Conservation (phyloP, 1,140 invertebrate genomes). For the Drosophila elegans region DNA sequence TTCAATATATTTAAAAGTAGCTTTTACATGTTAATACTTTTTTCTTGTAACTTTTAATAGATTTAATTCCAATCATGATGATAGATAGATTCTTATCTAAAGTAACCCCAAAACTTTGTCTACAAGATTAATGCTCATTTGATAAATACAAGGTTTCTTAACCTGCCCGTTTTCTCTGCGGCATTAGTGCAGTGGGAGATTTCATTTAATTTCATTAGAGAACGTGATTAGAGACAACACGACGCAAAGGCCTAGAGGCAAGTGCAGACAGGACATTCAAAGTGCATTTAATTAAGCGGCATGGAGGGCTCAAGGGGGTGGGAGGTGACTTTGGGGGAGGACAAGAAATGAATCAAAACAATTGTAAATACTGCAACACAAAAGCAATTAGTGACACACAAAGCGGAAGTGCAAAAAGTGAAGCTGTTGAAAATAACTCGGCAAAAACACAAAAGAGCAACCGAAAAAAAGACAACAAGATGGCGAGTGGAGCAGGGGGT, state of each 20-base stretch:
- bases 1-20: too few relatives aligned
- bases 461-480: conserved; percentile 18
- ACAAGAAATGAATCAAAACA: conserved; percentile 81
- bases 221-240: conserved; percentile 61
- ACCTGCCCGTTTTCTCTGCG: conserved; percentile 2
- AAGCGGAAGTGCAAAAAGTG: conserved; percentile 81
- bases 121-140: not conserved
- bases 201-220: conserved; percentile 66
- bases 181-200: conserved; percentile 46
- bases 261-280: conserved; percentile 68
- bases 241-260: conserved; percentile 60
- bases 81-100: too few relatives aligned
- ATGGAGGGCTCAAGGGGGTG: not conserved
- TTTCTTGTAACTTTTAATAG: too few relatives aligned
- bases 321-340: not conserved
- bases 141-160: too few relatives aligned
- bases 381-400: conserved; percentile 82
- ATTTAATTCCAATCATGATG: too few relatives aligned
- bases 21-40: too few relatives aligned
- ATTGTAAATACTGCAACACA: conserved; percentile 82
- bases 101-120: not conserved
- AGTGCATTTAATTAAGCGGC: conserved; percentile 80
- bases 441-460: conserved; percentile 49
- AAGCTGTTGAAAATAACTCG: conserved; percentile 80
- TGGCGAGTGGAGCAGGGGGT: not conserved